Base-by-base conservation (phyloP, 2,888 invertebrate species). In the Xestia sexstrigata region DNA sequence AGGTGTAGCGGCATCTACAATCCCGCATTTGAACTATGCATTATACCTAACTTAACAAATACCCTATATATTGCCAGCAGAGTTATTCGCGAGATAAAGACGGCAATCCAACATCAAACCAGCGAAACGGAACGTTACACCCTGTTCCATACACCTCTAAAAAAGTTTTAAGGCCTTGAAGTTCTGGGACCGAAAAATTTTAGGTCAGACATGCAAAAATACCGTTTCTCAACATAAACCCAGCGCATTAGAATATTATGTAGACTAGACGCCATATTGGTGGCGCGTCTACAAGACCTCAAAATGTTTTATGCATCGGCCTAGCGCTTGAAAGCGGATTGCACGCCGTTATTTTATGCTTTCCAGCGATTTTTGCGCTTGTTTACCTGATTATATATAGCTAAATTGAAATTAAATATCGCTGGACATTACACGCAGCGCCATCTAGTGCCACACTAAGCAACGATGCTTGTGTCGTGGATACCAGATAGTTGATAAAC, bases 221-320 rank as follows among this genome's bases (percentile, higher is more conserved):
- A 85, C 78, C 90, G 84, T 88, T 47, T 62, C 79, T 87, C 80
- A 5, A 4, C 47, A 84, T 83, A 52, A 74, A 35, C 52, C 17
- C 78, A 76, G 30, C 79, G 81, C 91, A 91, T 92, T 90, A 91
- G 91, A 92, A 91, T 90, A 90, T 91, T 89, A 90, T 89, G 88
- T 90, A 89, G 86, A 84, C 83, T 81, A 79, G 86, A 70, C 87
- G 88, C 89, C 89, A 90, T 91, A 91, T 91, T 91, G 91, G 89
- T 83, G 82, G 89, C 84, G 87, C 88, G 87, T 90, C 88, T 89
- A 88, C 81, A 86, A 81, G 82, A 83, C 89, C 86, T 91, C 82
- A 90, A 92, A 90, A 93, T 93, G 92, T 92, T 92, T 93, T 92
- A 93, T 92, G 91, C 92, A 92, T 79, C 88, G 87, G 83, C 87